Evolutionary conservation across 2,113 vertebrate genomes (phyloP).

Genomic region (Calidris pygmaea): DNA sequence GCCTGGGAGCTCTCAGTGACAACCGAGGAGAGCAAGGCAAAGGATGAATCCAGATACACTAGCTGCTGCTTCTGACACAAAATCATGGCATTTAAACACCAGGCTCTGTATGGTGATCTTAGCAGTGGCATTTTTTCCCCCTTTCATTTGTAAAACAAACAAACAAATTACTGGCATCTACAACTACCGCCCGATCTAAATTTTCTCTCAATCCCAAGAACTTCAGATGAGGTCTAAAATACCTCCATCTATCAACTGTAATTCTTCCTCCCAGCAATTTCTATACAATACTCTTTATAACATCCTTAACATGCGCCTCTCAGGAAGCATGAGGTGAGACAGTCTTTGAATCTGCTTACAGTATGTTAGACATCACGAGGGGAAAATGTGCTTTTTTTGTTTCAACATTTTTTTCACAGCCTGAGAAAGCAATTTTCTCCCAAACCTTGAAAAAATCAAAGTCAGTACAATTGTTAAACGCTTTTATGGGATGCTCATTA

Average conservation of each 20-base stretch:
- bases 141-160: slow-evolving; percentile 28
- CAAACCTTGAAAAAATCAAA: slow-evolving; percentile 41
- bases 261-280: not conserved
- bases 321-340: not conserved
- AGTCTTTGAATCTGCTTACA: slow-evolving; percentile 4
- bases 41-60: slow-evolving; percentile 18
- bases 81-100: slow-evolving; percentile 7
- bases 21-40: slow-evolving; percentile 52
- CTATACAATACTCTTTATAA: not conserved
- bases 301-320: not conserved
- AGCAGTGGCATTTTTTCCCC: not conserved
- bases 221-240: not conserved
- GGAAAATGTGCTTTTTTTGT: not conserved
- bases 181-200: not conserved
- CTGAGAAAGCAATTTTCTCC: slow-evolving; percentile 32
- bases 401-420: slow-evolving; percentile 1
- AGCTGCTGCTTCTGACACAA: slow-evolving; percentile 43
- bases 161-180: not conserved
- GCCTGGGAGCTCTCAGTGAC: slow-evolving; percentile 73
- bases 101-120: not conserved
- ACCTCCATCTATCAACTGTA: not conserved
- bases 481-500: slow-evolving; percentile 51
- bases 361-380: not conserved
- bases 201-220: not conserved
- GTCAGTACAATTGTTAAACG: slow-evolving; percentile 30